Conservation (phyloP, 2,888 invertebrate species). For the Allolobophora icterica region DNA sequence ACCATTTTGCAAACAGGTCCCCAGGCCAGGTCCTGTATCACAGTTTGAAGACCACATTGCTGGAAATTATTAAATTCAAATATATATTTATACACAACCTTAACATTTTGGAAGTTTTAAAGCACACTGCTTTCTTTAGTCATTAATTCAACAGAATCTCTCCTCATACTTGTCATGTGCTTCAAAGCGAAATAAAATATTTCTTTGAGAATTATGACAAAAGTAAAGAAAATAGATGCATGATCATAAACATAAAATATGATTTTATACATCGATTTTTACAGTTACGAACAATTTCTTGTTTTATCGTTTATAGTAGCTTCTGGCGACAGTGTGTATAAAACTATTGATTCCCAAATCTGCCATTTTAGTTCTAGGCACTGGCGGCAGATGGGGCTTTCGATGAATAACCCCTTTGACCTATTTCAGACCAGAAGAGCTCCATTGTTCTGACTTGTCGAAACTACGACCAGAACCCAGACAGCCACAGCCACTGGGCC, state of each 20-base stretch:
- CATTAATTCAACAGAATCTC: background rate
- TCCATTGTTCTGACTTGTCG: background rate
- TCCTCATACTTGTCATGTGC: background rate
- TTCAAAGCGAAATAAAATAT: background rate
- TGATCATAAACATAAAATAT: background rate
- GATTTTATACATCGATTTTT: no score
- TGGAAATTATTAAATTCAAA: no score
- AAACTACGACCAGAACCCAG: background rate
- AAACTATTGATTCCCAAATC: background rate
- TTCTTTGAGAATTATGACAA: background rate
- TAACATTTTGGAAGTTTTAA: background rate
- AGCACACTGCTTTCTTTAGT: no score
- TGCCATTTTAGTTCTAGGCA: slow-evolving; percentile 17
- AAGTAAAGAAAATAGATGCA: background rate
- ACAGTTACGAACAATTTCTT: background rate
- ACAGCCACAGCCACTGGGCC: no score
- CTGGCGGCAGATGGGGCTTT: background rate
- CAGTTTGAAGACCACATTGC: no score
- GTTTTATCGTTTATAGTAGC: background rate
- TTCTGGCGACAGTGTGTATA: background rate
- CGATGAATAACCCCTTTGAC: background rate
- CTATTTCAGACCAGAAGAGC: no score
- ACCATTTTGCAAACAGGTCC: no score
- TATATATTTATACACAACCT: background rate
- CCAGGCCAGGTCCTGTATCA: no score